These are phyloP conservation scores for Heterotis niloticus DNA, from an alignment of 2,113 vertebrate genomes.

Conservation along the genomic window DNA sequence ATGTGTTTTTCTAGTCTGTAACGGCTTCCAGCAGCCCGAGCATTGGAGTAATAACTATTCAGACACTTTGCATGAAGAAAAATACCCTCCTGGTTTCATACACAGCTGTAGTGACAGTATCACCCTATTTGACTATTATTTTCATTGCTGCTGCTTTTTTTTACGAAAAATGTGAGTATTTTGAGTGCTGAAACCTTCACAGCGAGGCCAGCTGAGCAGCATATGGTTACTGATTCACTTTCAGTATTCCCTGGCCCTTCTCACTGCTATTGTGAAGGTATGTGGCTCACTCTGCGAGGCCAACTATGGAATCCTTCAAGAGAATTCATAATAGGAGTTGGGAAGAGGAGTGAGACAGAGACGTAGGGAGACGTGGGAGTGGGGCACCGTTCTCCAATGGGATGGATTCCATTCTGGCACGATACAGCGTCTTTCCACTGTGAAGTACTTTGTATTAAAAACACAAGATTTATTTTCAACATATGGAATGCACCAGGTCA, in stretches of 20 bases:
- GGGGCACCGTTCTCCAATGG: not conserved
- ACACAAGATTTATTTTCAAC: not conserved
- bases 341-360: not conserved
- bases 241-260: constrained; percentile 1
- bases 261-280: not conserved
- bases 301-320: not conserved
- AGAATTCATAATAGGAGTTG: not conserved
- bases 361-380: too few relatives aligned
- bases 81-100: not conserved
- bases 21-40: constrained; percentile 3
- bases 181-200: not conserved
- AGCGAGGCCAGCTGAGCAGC: not conserved
- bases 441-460: not conserved
- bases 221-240: not conserved
- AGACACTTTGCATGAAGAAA: not conserved
- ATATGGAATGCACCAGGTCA: not conserved
- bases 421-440: not conserved
- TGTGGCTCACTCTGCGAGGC: not conserved
- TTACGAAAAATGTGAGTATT: not conserved
- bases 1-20: not conserved
- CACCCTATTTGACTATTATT: not conserved
- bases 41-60: not conserved
- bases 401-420: not conserved
- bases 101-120: not conserved
- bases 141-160: not conserved